Evolutionary conservation across 1,140 invertebrate species (phyloP).

Genomic region (Nephila pilipes): DNA sequence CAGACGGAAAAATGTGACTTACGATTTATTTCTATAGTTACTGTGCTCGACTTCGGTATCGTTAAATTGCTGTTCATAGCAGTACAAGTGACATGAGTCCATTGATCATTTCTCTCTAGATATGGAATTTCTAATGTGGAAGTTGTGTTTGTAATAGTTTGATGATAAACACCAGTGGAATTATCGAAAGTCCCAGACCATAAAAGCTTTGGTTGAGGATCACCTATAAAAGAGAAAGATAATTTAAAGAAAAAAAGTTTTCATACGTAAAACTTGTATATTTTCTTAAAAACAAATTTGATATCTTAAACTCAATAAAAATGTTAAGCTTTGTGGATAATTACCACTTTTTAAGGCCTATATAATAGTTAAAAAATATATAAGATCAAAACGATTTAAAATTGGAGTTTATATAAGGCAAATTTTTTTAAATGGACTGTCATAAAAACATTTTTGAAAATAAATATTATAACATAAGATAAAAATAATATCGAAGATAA

Average conservation of each 20-base stretch:
- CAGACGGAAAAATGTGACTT: slow-evolving; percentile 73
- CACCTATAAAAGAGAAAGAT: slow-evolving; percentile 13
- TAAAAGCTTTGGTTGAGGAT: not conserved
- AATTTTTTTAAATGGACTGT: too few species aligned
- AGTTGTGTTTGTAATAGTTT: not conserved
- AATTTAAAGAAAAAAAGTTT: not conserved
- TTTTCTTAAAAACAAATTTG: too few species aligned
- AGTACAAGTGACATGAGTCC: slow-evolving; percentile 86
- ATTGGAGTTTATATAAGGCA: too few species aligned
- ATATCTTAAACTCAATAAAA: too few species aligned
- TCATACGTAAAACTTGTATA: too few species aligned
- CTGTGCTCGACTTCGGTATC: slow-evolving; percentile 82
- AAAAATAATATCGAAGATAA: too few species aligned
- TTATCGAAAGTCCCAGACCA: slow-evolving; percentile 22
- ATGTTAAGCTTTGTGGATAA: too few species aligned
- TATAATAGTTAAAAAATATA: too few species aligned
- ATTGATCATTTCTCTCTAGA: slow-evolving; percentile 89
- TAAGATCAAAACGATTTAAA: too few species aligned
- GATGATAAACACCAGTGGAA: not conserved
- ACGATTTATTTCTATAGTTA: slow-evolving; percentile 84
- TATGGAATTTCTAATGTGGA: slow-evolving; percentile 85
- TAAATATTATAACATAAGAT: too few species aligned
- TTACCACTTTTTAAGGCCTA: too few species aligned
- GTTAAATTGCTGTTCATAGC: slow-evolving; percentile 80
- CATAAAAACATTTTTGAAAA: too few species aligned